phyloP scores from a whole-genome alignment of 2,888 invertebrate species.

The Ormyrus pomaceus region DNA sequence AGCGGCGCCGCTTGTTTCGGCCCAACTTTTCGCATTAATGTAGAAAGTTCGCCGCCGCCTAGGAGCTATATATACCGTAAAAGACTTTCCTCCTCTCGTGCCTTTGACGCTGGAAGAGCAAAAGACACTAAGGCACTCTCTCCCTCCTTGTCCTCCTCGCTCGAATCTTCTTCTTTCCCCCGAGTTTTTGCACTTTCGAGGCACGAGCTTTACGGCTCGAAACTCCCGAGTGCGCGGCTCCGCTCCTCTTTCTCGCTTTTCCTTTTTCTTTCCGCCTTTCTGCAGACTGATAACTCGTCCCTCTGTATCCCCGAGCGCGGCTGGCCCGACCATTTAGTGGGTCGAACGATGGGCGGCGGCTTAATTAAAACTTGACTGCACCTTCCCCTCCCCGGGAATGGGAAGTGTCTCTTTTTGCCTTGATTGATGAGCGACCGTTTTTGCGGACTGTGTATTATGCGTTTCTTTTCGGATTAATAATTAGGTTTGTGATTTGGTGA shows the following conservation, averaged over 20 bases:
- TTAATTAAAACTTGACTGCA: conserved; percentile 42
- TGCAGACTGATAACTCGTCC: conserved; percentile 38
- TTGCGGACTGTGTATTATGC: too few relatives aligned
- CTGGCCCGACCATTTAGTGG: conserved; percentile 28
- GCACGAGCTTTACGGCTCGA: not conserved
- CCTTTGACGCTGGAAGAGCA: conserved; percentile 14
- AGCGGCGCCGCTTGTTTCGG: conserved; percentile 30
- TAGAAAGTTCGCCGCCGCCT: conserved; percentile 48
- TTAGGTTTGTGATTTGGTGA: too few relatives aligned
- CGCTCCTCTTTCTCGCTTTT: conserved; percentile 28
- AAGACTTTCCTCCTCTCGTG: conserved; percentile 11
- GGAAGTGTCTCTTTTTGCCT: not conserved
- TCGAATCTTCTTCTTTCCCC: conserved; percentile 1
- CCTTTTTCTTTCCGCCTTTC: conserved; percentile 30
- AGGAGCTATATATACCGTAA: not conserved
- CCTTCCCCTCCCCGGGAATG: not conserved
- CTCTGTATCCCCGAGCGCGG: conserved; percentile 4
- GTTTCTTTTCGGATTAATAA: too few relatives aligned
- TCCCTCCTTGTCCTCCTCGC: not conserved
- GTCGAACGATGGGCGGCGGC: conserved; percentile 23
- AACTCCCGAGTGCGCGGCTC: not conserved
- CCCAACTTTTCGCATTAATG: conserved; percentile 53
- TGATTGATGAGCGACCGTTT: conserved; percentile 6
- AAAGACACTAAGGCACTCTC: conserved; percentile 16
- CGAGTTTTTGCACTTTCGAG: conserved; percentile 19